These are phyloP conservation scores for Drosophila melanosoma DNA, from an alignment of 2,888 invertebrate species.

Conservation along the genomic window DNA sequence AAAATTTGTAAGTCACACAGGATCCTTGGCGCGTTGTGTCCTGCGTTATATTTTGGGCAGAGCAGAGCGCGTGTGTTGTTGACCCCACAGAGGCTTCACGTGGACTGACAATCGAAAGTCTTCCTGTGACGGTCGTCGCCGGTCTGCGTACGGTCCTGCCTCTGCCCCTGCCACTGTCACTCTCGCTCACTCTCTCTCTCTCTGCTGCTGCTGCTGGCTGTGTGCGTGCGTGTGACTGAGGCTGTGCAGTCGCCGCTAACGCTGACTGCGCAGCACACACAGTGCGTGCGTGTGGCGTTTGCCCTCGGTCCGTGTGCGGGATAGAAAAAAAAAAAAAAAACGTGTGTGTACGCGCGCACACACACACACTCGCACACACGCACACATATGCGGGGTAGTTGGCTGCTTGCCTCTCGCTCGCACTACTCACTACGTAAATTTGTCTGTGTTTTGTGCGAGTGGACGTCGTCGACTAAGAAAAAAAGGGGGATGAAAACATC, in stretches of 20 bases:
- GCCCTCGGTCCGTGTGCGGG: conserved; percentile 50
- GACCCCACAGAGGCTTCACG: conserved; percentile 84
- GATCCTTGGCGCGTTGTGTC: conserved; percentile 46
- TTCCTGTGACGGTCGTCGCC: conserved; percentile 77
- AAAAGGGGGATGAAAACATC: conserved; percentile 77
- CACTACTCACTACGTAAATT: conserved; percentile 26
- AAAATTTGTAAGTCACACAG: conserved; percentile 31
- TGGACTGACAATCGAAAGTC: conserved; percentile 83
- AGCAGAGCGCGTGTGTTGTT: conserved; percentile 79
- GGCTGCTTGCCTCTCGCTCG: conserved; percentile 53
- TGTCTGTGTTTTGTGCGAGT: conserved; percentile 48
- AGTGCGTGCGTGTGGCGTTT: conserved; percentile 24
- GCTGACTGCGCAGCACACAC: conserved; percentile 33
- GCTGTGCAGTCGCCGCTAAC: conserved; percentile 57
- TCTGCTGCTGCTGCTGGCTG: conserved; percentile 18
- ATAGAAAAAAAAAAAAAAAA: conserved; percentile 39
- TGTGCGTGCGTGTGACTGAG: conserved; percentile 36
- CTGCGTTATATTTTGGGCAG: conserved; percentile 16
- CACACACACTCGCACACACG: conserved; percentile 28
- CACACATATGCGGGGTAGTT: conserved; percentile 49
- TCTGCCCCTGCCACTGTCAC: conserved; percentile 34
- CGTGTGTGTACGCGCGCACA: conserved; percentile 44
- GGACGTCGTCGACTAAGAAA: conserved; percentile 65
- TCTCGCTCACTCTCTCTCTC: conserved; percentile 5
- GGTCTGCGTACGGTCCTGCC: conserved; percentile 42